Evolutionary conservation across 2,113 vertebrate species (phyloP).

Genomic region (Arizona elegans): DNA sequence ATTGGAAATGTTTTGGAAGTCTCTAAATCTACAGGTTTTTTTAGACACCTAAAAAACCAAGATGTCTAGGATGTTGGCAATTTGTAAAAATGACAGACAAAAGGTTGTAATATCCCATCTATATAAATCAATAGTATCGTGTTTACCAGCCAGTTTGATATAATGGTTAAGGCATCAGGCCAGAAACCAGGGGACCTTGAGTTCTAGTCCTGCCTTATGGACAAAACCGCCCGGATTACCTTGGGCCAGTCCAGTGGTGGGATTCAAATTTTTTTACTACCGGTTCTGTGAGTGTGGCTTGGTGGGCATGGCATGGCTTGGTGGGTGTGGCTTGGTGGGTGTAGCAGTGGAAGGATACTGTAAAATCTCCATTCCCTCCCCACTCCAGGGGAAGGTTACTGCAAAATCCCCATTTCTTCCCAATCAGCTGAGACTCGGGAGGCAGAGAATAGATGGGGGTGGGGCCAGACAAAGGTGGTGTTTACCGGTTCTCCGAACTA

Average conservation of each 20-base stretch:
- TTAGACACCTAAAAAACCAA: neutral
- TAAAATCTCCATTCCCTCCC: no score
- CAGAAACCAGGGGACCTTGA: neutral
- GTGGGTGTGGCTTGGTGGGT: no score
- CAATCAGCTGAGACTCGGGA: no score
- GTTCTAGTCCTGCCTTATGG: neutral
- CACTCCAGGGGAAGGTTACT: no score
- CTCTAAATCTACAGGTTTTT: neutral
- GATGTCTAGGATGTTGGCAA: neutral
- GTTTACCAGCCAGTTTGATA: neutral
- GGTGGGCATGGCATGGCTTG: no score
- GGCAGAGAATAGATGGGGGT: no score
- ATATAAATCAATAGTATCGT: neutral
- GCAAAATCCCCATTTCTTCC: no score
- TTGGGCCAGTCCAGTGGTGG: neutral
- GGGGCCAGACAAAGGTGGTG: no score
- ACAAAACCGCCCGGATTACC: neutral
- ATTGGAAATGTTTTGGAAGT: neutral
- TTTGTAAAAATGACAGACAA: neutral
- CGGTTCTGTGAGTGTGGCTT: no score
- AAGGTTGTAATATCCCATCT: neutral
- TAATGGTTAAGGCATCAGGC: neutral
- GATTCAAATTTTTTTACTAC: no score
- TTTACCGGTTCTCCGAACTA: no score
- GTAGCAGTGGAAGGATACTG: no score